Conservation (phyloP, 2,113 vertebrate genomes). For the Sus scrofa region T2T-Sscrofa CM000818.6:17266001-17266500, state of each 20-base stretch:
- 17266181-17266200: not conserved
- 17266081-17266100: not conserved
- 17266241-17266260: not conserved
- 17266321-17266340: not conserved
- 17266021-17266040: not conserved
- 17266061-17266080: slow-evolving; percentile 51
- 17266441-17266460: not conserved
- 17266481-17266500: not conserved
- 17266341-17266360: not conserved
- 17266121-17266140: not conserved
- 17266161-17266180: not conserved
- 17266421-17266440: slow-evolving; percentile 26
- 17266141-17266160: not conserved
- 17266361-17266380: not conserved
- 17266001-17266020: not conserved
- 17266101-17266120: not conserved
- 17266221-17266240: not conserved
- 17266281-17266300: slow-evolving; percentile 11
- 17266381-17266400: slow-evolving; percentile 1
- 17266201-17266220: fast-evolving
- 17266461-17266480: not conserved
- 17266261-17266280: not conserved
- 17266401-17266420: not conserved
- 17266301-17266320: not conserved
- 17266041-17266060: not conserved